Percentiles rank a stretch among this genome's conserved stretches.
phyloP scores from a whole-genome alignment of 2,888 invertebrate species.

The Onchidella celtica region DNA sequence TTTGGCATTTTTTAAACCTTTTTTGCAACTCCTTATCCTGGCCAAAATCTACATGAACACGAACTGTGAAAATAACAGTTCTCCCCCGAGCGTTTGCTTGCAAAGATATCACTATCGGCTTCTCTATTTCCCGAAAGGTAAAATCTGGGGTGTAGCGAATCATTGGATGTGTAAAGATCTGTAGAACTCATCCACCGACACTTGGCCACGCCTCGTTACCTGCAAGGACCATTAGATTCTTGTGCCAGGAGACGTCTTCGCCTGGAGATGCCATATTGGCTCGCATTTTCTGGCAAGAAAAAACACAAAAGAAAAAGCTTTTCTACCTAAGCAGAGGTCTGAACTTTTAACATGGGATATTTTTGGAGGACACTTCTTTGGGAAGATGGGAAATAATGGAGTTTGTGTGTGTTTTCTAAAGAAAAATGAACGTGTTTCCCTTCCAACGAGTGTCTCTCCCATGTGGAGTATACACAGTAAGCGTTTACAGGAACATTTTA shows the following conservation, averaged over 20 bases:
- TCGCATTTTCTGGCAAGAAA: background rate
- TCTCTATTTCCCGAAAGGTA: background rate
- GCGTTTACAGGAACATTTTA: no score
- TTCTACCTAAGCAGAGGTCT: background rate
- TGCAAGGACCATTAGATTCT: constrained; percentile 8
- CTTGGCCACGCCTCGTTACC: constrained; percentile 25
- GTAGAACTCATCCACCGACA: constrained; percentile 21
- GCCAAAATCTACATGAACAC: no score
- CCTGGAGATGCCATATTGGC: background rate
- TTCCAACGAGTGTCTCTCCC: no score
- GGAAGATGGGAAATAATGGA: no score
- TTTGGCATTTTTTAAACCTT: no score
- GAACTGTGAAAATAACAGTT: background rate
- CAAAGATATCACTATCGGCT: constrained; percentile 17
- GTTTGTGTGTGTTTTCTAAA: no score
- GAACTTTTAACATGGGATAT: background rate
- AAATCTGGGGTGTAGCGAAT: background rate
- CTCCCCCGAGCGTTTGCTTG: constrained; percentile 6
- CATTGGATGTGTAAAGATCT: constrained; percentile 3
- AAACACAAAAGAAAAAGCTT: background rate
- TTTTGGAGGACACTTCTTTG: no score
- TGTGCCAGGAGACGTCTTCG: constrained; percentile 5
- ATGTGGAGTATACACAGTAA: no score
- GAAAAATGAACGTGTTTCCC: no score
- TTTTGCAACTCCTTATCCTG: no score